Conservation (phyloP, 1,140 invertebrate genomes). For the Aphelenchoides besseyi region DNA sequence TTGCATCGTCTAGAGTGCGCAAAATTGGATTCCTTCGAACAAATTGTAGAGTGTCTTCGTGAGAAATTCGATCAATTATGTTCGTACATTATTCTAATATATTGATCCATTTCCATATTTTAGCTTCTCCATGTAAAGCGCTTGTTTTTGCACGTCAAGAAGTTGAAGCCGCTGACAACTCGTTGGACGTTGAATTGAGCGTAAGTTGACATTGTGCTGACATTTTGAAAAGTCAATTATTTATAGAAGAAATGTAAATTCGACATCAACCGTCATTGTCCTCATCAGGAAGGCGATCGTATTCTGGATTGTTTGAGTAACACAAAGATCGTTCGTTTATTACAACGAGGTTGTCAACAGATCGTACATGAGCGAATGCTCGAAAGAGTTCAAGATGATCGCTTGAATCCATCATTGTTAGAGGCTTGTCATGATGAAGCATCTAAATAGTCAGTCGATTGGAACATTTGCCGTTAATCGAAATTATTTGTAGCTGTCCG, state of each 20-base stretch:
- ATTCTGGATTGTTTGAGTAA: slow-evolving; percentile 68
- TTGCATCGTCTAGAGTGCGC: slow-evolving; percentile 68
- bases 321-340: slow-evolving; percentile 73
- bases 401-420: slow-evolving; percentile 53
- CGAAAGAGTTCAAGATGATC: slow-evolving; percentile 63
- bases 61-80: slow-evolving; percentile 48
- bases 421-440: slow-evolving; percentile 56
- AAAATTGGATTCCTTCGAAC: slow-evolving; percentile 74
- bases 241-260: slow-evolving; percentile 51
- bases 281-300: slow-evolving; percentile 50
- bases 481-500: slow-evolving; percentile 47
- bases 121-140: slow-evolving; percentile 56
- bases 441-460: slow-evolving; percentile 45
- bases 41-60: slow-evolving; percentile 71
- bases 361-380: slow-evolving; percentile 83
- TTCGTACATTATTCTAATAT: slow-evolving; percentile 30
- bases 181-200: slow-evolving; percentile 56
- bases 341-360: slow-evolving; percentile 80
- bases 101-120: slow-evolving; percentile 35
- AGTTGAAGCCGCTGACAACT: slow-evolving; percentile 59
- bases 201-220: no score
- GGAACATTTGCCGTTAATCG: neutral
- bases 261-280: slow-evolving; percentile 62
- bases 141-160: slow-evolving; percentile 59
- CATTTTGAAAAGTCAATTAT: slow-evolving; percentile 24